Percentiles rank a stretch among this genome's conserved stretches.
These are phyloP conservation scores for Zaprionus vittiger DNA, from an alignment of 1,140 invertebrate genomes.

Conservation along the genomic window DNA sequence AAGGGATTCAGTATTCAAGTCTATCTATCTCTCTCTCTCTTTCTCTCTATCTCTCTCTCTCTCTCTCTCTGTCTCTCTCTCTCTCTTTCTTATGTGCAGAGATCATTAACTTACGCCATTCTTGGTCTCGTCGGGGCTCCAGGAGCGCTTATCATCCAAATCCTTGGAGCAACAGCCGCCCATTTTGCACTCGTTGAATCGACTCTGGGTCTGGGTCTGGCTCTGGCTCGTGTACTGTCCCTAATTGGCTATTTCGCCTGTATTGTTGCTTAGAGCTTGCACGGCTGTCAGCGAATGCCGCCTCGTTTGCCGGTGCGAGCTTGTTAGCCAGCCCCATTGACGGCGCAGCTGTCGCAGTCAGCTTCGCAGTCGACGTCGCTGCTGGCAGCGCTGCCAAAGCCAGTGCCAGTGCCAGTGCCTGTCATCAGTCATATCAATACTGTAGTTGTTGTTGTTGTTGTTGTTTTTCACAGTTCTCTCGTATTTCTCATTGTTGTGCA, in stretches of 20 bases:
- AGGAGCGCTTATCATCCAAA: slow-evolving; percentile 75
- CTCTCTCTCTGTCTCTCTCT: too few species aligned
- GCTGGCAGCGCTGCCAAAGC: neutral
- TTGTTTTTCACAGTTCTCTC: slow-evolving; percentile 30
- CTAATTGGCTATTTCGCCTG: slow-evolving; percentile 8
- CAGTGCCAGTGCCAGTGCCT: neutral
- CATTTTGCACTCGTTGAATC: slow-evolving; percentile 35
- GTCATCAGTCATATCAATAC: slow-evolving; percentile 67
- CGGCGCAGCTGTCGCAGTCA: slow-evolving; percentile 20
- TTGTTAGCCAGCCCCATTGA: slow-evolving; percentile 59
- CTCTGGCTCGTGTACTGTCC: slow-evolving; percentile 11
- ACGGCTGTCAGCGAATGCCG: slow-evolving; percentile 66
- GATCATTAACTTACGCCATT: slow-evolving; percentile 65
- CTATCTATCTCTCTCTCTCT: too few species aligned
- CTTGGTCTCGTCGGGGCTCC: slow-evolving; percentile 79
- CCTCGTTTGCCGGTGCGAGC: slow-evolving; percentile 58
- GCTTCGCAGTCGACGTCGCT: slow-evolving; percentile 8
- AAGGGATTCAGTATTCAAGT: neutral
- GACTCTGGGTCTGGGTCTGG: neutral
- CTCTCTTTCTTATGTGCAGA: neutral
- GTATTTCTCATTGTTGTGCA: slow-evolving; percentile 36
- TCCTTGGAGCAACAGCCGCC: slow-evolving; percentile 80
- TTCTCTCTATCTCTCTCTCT: too few species aligned
- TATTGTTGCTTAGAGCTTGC: slow-evolving; percentile 63
- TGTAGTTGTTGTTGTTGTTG: slow-evolving; percentile 11